Conservation (phyloP, 1,140 invertebrate species). For the Pseudoatta argentina region DNA sequence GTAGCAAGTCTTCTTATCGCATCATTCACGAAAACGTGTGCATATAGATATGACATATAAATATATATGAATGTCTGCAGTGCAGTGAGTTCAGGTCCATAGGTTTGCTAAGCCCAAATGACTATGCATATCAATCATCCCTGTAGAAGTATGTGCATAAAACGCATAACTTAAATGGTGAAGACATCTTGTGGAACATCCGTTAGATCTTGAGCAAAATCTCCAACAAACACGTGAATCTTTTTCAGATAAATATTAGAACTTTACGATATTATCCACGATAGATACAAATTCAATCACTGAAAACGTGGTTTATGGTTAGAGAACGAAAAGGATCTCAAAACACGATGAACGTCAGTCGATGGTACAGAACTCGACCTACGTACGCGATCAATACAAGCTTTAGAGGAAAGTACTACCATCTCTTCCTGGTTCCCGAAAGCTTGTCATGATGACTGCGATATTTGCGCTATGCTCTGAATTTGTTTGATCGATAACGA, state of each 20-base stretch:
- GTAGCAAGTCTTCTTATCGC: too few relatives aligned
- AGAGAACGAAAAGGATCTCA: background rate
- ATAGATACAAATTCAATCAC: constrained; percentile 8
- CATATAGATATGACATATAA: too few relatives aligned
- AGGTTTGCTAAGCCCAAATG: too few relatives aligned
- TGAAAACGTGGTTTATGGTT: background rate
- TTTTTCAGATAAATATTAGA: constrained; percentile 34
- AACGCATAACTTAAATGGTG: constrained; percentile 6
- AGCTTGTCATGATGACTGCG: constrained; percentile 13
- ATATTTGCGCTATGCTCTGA: background rate
- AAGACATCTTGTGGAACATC: constrained; percentile 19
- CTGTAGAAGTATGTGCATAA: background rate
- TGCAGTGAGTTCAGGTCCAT: too few relatives aligned
- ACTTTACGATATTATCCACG: constrained; percentile 1
- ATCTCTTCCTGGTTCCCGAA: constrained; percentile 19
- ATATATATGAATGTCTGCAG: too few relatives aligned
- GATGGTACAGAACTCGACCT: constrained; percentile 25
- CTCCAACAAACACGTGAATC: background rate
- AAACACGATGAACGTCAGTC: constrained; percentile 40
- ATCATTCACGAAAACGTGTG: too few relatives aligned
- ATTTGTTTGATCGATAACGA: constrained; percentile 73
- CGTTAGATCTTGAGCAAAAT: too few relatives aligned
- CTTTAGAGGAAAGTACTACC: constrained; percentile 25
- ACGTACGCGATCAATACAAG: constrained; percentile 33
- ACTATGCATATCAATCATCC: background rate